phyloP scores from a whole-genome alignment of 2,113 vertebrate species.

The Tetrax tetrax region DNA sequence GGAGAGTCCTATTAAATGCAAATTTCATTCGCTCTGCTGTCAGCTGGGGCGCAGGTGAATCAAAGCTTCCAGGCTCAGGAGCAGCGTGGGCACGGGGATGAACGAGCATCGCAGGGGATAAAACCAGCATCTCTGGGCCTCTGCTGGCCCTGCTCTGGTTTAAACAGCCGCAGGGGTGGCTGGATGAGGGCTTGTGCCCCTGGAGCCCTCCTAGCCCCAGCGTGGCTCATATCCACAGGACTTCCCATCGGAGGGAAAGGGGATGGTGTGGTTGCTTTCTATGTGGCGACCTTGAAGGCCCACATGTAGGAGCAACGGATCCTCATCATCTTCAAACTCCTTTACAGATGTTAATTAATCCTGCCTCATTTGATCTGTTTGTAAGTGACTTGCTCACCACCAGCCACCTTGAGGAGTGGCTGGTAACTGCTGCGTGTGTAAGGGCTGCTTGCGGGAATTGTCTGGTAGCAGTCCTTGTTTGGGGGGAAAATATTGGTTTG shows the following conservation, averaged over 20 bases:
- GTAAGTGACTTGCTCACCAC: background rate
- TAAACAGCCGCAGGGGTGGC: rapidly evolving
- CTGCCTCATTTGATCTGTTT: background rate
- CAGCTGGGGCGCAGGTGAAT: background rate
- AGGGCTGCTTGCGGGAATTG: background rate
- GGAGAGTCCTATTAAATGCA: background rate
- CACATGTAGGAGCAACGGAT: background rate
- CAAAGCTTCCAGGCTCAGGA: rapidly evolving
- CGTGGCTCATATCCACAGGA: rapidly evolving
- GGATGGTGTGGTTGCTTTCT: background rate
- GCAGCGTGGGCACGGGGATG: rapidly evolving
- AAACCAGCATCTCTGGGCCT: background rate
- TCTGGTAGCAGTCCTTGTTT: background rate
- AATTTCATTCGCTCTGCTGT: rapidly evolving
- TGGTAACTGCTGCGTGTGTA: background rate
- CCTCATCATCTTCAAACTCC: background rate
- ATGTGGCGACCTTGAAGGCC: background rate
- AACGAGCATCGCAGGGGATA: rapidly evolving
- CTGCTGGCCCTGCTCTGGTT: background rate
- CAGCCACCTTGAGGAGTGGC: rapidly evolving
- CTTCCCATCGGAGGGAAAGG: background rate
- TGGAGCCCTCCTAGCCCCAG: background rate
- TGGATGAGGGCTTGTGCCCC: background rate
- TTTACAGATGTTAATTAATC: background rate
- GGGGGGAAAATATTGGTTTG: rapidly evolving